Evolutionary conservation across 2,797 vertebrate genomes (phyloP).

Genomic region (Siniperca obscura): DNA sequence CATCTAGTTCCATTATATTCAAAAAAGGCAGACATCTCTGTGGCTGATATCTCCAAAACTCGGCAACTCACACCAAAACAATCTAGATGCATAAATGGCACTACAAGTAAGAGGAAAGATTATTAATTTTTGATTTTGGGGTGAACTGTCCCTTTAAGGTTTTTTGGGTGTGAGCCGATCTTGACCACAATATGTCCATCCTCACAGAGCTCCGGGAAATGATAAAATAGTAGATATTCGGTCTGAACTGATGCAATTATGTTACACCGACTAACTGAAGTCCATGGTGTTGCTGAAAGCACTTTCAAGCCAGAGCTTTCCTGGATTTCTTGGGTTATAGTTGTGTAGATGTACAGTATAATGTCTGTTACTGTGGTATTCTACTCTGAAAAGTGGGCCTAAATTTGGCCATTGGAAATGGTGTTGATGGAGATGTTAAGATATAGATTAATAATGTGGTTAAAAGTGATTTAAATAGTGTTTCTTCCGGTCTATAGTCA

Average conservation of each 20-base stretch:
- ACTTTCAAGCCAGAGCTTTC: background rate
- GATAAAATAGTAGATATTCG: slow-evolving; percentile 4
- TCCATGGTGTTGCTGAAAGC: background rate
- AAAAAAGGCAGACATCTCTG: too few relatives aligned
- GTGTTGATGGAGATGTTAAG: background rate
- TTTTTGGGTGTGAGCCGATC: background rate
- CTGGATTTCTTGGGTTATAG: background rate
- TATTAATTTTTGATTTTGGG: too few relatives aligned
- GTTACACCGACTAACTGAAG: background rate
- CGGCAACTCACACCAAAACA: too few relatives aligned
- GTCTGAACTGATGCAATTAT: background rate
- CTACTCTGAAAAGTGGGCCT: background rate
- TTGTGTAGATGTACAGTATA: background rate
- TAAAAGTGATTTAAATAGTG: background rate
- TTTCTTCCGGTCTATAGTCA: background rate
- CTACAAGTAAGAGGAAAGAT: too few relatives aligned
- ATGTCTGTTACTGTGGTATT: background rate
- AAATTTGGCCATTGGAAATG: background rate
- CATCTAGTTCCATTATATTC: too few relatives aligned
- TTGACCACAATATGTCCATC: background rate
- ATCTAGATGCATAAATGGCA: too few relatives aligned
- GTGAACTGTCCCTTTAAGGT: background rate
- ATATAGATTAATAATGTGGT: background rate
- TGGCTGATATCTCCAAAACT: too few relatives aligned
- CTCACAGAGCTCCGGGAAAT: slow-evolving; percentile 11